These are phyloP conservation scores for Tragopan temminckii DNA, from an alignment of 2,797 vertebrate species.

Conservation along the genomic window DNA sequence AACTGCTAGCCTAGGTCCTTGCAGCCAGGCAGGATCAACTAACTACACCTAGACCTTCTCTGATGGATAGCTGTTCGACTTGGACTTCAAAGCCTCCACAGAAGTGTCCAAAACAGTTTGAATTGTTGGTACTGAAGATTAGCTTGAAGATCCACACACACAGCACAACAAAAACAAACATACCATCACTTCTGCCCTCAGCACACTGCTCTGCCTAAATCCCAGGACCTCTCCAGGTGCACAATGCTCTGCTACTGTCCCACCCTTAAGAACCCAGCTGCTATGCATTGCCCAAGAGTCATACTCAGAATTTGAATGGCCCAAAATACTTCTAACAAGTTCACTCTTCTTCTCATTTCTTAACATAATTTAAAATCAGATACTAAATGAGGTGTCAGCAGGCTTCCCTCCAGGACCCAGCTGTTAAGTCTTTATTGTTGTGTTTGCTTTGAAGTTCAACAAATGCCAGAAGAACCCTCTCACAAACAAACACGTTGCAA, in stretches of 20 bases:
- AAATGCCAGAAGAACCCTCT: constrained; percentile 51
- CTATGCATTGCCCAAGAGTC: not conserved
- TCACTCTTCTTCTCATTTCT: not conserved
- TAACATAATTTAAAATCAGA: constrained; percentile 53
- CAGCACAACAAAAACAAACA: not conserved
- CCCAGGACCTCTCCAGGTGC: not conserved
- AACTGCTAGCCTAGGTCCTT: not conserved
- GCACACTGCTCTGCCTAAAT: not conserved
- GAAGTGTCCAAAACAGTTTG: not conserved
- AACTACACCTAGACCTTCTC: not conserved
- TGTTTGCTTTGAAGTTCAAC: constrained; percentile 68
- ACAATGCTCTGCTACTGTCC: not conserved
- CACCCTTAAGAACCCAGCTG: not conserved
- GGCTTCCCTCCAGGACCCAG: constrained; percentile 38
- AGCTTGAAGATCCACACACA: not conserved
- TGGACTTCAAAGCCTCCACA: not conserved
- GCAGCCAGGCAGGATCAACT: not conserved
- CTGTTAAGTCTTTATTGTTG: constrained; percentile 46
- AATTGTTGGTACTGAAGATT: not conserved
- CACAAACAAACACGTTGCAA: constrained; percentile 59
- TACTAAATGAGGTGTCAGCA: constrained; percentile 52
- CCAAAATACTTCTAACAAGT: not conserved
- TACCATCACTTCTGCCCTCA: not conserved
- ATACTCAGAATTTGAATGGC: not conserved
- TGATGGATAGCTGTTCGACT: not conserved